Base-by-base conservation (phyloP, 2,797 vertebrate species). In the Alectoris magna region DNA sequence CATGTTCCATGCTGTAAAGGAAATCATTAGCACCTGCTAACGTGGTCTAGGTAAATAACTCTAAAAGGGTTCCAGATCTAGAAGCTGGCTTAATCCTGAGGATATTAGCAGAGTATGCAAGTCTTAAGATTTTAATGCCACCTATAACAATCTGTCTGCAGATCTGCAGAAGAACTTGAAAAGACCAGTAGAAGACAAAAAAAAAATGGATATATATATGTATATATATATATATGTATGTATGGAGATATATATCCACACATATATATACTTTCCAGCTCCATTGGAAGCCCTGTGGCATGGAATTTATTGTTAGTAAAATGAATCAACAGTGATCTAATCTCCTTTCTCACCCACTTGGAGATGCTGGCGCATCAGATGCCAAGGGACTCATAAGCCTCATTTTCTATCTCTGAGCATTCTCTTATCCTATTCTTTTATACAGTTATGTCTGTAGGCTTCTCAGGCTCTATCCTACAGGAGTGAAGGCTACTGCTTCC, bases 291-390 rank as follows among this genome's bases (percentile, higher is more conserved):
- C 95, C 88, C 81, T 90, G 81, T 87, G 88, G 84, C 92, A 85
- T 89, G 75, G 75, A 94, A 94, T 83, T 53, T 90, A 88, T 94
- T 93, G 5, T 46, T 88, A 92, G 66, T 56, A 64, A 77, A 91
- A 93, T 63, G 91, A 92, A 94, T 87, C 94, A 92, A 80, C 84
- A 90, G 72, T 76, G 71, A 74, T 89, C 75, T 94, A 66, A 95
- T 91, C 51, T 90, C 56, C 91, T 88, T 93, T 93, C 78, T 92
- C 66, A 87, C 60, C 87, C 69, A 49, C 83, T 76, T 92, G 75
- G 89, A 75, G 53, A 96, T 93, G 90, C 71, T 84, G 78, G 82
- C 69, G 94, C 44, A 92, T 84, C 81, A 95, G 34, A 93, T 89
- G 69, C 34, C 34, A 62, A 91, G 78, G 38, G 87, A 93, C 34